Evolutionary conservation across 2,113 vertebrate genomes (phyloP).

Genomic region (Camelus dromedarius): DNA sequence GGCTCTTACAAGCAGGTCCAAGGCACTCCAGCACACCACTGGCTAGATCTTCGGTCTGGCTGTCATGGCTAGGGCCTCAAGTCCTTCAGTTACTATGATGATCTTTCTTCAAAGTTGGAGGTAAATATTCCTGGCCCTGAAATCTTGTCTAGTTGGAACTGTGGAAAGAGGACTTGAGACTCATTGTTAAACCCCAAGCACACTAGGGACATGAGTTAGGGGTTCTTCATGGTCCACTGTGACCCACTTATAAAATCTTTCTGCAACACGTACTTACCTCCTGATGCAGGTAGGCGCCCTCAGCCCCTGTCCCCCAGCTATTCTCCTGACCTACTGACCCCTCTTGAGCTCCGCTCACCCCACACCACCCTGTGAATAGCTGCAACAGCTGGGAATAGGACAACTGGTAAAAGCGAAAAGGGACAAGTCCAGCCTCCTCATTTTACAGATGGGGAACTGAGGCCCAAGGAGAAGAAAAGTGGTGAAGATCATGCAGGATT

Average conservation of each 20-base stretch:
- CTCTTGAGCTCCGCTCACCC: neutral
- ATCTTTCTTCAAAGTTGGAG: neutral
- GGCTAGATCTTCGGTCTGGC: neutral
- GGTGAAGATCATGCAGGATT: neutral
- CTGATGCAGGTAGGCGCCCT: neutral
- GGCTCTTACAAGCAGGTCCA: neutral
- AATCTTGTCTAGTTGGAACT: neutral
- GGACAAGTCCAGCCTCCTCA: neutral
- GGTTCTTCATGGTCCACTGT: too few species aligned
- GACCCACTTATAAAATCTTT: neutral
- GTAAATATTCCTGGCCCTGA: neutral
- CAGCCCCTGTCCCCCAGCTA: neutral
- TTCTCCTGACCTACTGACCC: neutral
- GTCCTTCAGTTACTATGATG: neutral
- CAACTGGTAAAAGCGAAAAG: neutral
- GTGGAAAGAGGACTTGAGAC: neutral
- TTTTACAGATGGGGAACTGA: neutral
- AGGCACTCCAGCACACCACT: neutral
- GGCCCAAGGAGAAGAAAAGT: neutral
- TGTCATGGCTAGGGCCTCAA: neutral
- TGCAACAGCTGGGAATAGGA: neutral
- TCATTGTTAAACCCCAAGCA: neutral
- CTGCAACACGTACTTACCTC: neutral
- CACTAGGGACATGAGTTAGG: neutral
- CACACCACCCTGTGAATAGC: neutral